These are phyloP conservation scores for Agriotes lineatus DNA, from an alignment of 2,888 invertebrate genomes.

Conservation along the genomic window DNA sequence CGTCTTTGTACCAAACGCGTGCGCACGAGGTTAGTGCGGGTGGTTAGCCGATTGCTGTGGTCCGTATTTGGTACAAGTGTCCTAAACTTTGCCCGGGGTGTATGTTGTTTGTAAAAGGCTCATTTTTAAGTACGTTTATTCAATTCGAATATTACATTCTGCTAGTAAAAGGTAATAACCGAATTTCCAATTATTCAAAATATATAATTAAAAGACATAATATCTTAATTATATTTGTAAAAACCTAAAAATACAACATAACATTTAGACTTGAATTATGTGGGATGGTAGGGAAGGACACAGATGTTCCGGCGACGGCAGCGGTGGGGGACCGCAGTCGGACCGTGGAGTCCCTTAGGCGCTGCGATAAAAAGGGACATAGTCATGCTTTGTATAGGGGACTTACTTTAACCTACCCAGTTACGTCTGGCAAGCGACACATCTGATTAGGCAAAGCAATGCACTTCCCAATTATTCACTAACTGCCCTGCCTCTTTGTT, in stretches of 20 bases:
- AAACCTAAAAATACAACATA: slow-evolving; percentile 57
- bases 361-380: slow-evolving; percentile 60
- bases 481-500: slow-evolving; percentile 12
- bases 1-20: slow-evolving; percentile 31
- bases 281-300: slow-evolving; percentile 56
- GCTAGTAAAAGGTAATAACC: slow-evolving; percentile 47
- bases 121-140: slow-evolving; percentile 44
- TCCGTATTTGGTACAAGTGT: slow-evolving; percentile 31
- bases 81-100: slow-evolving; percentile 38
- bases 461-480: slow-evolving; percentile 22
- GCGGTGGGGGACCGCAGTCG: slow-evolving; percentile 45
- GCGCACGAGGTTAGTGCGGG: slow-evolving; percentile 19
- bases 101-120: slow-evolving; percentile 33
- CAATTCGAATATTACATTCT: slow-evolving; percentile 52
- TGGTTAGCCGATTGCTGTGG: slow-evolving; percentile 10
- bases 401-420: slow-evolving; percentile 27
- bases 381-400: slow-evolving; percentile 58
- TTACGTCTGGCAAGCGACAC: slow-evolving; percentile 50
- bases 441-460: slow-evolving; percentile 51
- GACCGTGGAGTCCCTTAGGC: slow-evolving; percentile 60
- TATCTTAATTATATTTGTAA: slow-evolving; percentile 57
- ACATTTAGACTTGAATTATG: slow-evolving; percentile 54
- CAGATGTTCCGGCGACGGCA: slow-evolving; percentile 51
- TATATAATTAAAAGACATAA: slow-evolving; percentile 57
- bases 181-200: slow-evolving; percentile 50